Evolutionary conservation across 2,797 vertebrate genomes (phyloP), one percentile per base, ranked within the genome.

Genomic region (Peromyscus nudipes): DNA sequence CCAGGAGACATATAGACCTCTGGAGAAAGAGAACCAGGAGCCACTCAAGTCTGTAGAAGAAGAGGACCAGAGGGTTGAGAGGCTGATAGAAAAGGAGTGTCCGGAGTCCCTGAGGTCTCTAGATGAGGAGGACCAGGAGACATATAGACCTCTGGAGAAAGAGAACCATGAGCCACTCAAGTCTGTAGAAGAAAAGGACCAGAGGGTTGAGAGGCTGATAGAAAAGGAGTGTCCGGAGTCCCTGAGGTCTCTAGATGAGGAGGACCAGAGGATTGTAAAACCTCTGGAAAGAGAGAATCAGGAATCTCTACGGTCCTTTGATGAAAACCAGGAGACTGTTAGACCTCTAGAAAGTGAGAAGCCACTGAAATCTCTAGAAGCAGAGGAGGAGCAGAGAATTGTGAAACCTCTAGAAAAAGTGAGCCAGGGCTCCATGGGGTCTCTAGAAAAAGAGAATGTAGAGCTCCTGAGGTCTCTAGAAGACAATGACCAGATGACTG

Each of bases 331-430:
- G 31, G 92, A 96, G 89, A 93, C 79, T 14, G 27, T 80, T 92
- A 80, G 65, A 46, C 52, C 27, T 62, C 89, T 77, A 94, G 93
- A 17, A 84, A 92, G 92, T 49, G 95, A 85, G 87, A 91, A 95
- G 55, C 37, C 57, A 75, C 91, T 80, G 75, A 62, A 37, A 27
- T 95, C 91, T 91, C 67, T 76, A 76, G 86, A 96, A 52, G 21
- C 16, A 69, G 84, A 86, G n/a, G 64, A 86, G 71, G 83, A 95
- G 87, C 67, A 64, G 49, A 88, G 84, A 85, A 73, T 84, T 82
- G 34, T 79, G 67, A 76, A 64, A 65, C 16, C 34, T 79, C 85
- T 73, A 82, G 76, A 94, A 92, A 81, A 93, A 75, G 31, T 95
- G 73, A 87, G 2, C 43, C 92, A 57, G 43, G 91, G 94, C 34